These are phyloP conservation scores for Rhinolophus sinicus DNA, from an alignment of 2,113 vertebrate species.

Conservation along the genomic window DNA sequence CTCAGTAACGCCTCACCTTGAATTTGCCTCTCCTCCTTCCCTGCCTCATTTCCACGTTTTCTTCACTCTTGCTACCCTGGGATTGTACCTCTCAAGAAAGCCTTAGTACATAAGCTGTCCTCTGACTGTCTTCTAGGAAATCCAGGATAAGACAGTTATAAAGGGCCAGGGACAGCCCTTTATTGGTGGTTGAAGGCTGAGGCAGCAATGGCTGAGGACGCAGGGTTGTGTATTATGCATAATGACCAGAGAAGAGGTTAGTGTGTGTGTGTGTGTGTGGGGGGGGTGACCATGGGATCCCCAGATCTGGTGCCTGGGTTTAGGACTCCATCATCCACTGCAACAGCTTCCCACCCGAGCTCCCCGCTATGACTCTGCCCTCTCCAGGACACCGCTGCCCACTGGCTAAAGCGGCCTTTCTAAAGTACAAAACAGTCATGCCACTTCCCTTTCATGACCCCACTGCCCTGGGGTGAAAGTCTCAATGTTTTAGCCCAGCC, in stretches of 20 bases:
- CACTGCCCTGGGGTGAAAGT: not conserved
- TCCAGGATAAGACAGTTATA: not conserved
- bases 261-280: not conserved
- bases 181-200: not conserved
- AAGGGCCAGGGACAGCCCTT: not conserved
- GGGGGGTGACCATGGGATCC: not conserved
- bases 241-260: not conserved
- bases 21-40: not conserved
- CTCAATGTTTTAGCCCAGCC: not conserved
- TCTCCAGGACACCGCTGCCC: not conserved
- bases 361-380: accelerated
- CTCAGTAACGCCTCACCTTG: not conserved
- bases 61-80: not conserved
- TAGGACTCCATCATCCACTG: not conserved
- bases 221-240: no score
- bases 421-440: no score
- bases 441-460: not conserved
- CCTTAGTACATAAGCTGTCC: not conserved
- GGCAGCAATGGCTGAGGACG: not conserved
- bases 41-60: not conserved
- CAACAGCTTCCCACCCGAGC: not conserved
- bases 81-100: not conserved
- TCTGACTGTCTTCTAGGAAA: not conserved
- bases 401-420: not conserved
- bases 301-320: not conserved